Conservation (phyloP, 2,888 invertebrate genomes). For the Augiades crinisus region DNA sequence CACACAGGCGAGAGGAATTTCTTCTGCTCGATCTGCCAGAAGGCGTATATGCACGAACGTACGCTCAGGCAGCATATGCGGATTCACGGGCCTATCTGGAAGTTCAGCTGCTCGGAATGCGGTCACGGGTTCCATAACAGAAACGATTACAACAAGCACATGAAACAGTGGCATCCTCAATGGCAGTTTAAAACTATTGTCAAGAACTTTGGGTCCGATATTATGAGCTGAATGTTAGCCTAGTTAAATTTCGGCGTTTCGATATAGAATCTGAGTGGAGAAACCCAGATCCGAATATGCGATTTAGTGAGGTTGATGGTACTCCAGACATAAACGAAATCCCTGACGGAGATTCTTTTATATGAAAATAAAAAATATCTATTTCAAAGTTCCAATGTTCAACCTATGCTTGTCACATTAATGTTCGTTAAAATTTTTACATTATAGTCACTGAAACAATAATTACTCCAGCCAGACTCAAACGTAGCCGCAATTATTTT, state of each 20-base stretch:
- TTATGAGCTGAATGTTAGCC: too few species aligned
- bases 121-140: slow-evolving; percentile 61
- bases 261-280: too few species aligned
- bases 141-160: slow-evolving; percentile 64
- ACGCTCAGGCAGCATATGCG: slow-evolving; percentile 69
- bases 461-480: slow-evolving; percentile 2
- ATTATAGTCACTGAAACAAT: background rate
- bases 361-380: too few species aligned
- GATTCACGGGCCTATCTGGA: slow-evolving; percentile 59
- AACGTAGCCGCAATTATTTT: slow-evolving; percentile 22
- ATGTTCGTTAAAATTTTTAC: slow-evolving; percentile 1
- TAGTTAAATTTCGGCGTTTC: too few species aligned
- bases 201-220: slow-evolving; percentile 49
- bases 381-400: too few species aligned
- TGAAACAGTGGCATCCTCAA: slow-evolving; percentile 71
- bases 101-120: slow-evolving; percentile 60
- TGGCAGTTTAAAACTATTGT: slow-evolving; percentile 60
- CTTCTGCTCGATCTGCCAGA: slow-evolving; percentile 61
- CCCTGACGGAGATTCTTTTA: too few species aligned
- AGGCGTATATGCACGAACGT: slow-evolving; percentile 69
- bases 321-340: too few species aligned
- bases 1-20: slow-evolving; percentile 71
- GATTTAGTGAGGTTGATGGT: too few species aligned
- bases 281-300: too few species aligned
- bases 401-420: too few species aligned